Evolutionary conservation across 2,113 vertebrate species (phyloP).

Genomic region (Dipodomys stephensi): DNA sequence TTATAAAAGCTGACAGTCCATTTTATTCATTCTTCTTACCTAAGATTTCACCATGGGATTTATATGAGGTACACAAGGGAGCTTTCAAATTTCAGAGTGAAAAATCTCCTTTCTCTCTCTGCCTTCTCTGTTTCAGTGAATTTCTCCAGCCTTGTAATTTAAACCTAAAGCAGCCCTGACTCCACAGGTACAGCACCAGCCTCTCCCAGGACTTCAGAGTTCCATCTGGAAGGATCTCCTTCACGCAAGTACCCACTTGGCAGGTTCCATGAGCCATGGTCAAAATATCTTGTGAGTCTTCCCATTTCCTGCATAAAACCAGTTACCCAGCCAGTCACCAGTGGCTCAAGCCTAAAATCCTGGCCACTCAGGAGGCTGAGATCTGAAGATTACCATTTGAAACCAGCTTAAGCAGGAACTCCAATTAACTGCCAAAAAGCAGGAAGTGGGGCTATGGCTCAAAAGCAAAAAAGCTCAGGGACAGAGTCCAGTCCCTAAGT

Average conservation of each 20-base stretch:
- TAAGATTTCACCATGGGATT: conserved; percentile 9
- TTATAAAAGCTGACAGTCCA: conserved; percentile 25
- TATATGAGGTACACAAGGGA: neutral
- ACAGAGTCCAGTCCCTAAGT: too few species aligned
- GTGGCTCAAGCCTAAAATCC: too few species aligned
- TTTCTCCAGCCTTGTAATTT: neutral
- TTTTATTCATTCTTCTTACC: neutral
- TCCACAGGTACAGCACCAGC: neutral
- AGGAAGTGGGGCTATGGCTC: too few species aligned
- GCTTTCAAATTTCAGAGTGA: neutral
- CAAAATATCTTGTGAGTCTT: neutral
- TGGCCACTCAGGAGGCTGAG: too few species aligned
- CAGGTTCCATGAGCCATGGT: neutral
- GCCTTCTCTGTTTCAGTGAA: neutral
- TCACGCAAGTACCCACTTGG: neutral
- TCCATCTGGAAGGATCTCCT: neutral
- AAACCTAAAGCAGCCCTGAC: neutral
- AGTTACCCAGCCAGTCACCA: too few species aligned
- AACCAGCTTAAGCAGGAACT: too few species aligned
- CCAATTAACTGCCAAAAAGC: too few species aligned
- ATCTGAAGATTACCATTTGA: too few species aligned
- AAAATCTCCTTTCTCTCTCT: neutral
- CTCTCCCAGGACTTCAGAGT: neutral
- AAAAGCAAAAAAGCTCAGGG: too few species aligned
- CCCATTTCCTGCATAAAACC: neutral